Evolutionary conservation across 2,113 vertebrate species (phyloP), one percentile per base, ranked within the genome.

Genomic region (Daubentonia madagascariensis): DNA sequence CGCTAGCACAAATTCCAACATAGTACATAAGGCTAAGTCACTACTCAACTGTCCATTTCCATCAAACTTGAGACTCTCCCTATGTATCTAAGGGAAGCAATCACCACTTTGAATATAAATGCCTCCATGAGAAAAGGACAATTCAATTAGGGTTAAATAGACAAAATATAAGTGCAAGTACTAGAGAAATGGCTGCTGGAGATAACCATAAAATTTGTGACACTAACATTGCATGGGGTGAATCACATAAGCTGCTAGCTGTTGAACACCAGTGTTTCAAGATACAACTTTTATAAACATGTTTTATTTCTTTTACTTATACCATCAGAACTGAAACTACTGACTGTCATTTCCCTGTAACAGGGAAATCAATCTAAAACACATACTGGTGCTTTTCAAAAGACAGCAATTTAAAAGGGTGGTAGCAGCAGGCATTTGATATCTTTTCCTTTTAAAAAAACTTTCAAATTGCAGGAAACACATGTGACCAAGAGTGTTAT

Each of bases 381-480:
- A 98, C 98, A 98, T 97, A 99, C 98, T 98, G 99, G 99, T 99
- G 99, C 98, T 99, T 99, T 99, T 98, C 98, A 98, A 99, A 99
- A 99, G 98, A 99, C 68, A 99, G 98, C 98, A 98, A 98, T 97
- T 98, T 99, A 98, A 98, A 98, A 98, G 98, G 98, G 98, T 98
- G 98, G 98, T 98, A 99, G 98, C 98, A 98, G 99, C 98, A 76
- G 98, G 98, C 97, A 98, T 99, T 98, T 98, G 98, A 97, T 98
- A 98, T 98, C 98, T 98, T 98, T 98, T 68, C 95, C 91, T 96
- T 96, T 86, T 17, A 3, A 76, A 76, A 98, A 98, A 99, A 98
- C 97, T 98, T 98, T 99, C 98, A 99, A 98, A 98, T 98, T 99
- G 98, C 98, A 99, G 97, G 97, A 98, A 98, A 98, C 97, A 98